Conservation (phyloP, 2,797 vertebrate species). For the Lutjanus argentimaculatus region DNA sequence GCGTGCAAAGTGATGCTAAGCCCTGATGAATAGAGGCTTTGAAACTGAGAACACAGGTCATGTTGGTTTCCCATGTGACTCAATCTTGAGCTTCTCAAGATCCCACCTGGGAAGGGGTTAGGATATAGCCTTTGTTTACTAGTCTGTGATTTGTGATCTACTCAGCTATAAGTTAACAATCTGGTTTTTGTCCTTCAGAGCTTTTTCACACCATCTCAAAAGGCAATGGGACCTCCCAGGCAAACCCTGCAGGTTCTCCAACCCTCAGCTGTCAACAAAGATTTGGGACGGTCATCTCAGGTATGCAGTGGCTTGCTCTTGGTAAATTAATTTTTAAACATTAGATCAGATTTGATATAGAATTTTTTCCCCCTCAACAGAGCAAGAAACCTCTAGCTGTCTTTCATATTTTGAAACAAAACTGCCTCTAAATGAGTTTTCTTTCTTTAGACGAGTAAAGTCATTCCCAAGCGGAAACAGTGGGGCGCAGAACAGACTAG, state of each 20-base stretch:
- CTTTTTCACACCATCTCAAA: slow-evolving; percentile 76
- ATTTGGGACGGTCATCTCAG: slow-evolving; percentile 87
- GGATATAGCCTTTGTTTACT: neutral
- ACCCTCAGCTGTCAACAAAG: slow-evolving; percentile 86
- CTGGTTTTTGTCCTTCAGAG: slow-evolving; percentile 77
- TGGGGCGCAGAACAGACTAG: slow-evolving; percentile 83
- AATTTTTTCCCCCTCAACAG: neutral
- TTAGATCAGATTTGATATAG: no score
- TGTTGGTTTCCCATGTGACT: slow-evolving; percentile 50
- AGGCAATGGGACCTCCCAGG: slow-evolving; percentile 78
- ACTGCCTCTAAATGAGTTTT: neutral
- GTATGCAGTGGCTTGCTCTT: slow-evolving; percentile 73
- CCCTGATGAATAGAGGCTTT: slow-evolving; percentile 76
- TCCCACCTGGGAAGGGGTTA: neutral
- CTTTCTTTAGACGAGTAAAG: slow-evolving; percentile 70
- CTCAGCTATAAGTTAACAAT: neutral
- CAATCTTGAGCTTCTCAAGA: slow-evolving; percentile 21
- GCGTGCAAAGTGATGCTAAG: slow-evolving; percentile 75
- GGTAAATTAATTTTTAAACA: neutral
- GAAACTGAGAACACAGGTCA: slow-evolving; percentile 64
- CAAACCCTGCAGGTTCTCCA: slow-evolving; percentile 92
- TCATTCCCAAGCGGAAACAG: slow-evolving; percentile 88
- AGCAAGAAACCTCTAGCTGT: neutral
- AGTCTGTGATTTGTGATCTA: neutral
- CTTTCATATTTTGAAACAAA: neutral